Conservation (phyloP, 2,888 invertebrate genomes). For the Cephalotes varians region DNA sequence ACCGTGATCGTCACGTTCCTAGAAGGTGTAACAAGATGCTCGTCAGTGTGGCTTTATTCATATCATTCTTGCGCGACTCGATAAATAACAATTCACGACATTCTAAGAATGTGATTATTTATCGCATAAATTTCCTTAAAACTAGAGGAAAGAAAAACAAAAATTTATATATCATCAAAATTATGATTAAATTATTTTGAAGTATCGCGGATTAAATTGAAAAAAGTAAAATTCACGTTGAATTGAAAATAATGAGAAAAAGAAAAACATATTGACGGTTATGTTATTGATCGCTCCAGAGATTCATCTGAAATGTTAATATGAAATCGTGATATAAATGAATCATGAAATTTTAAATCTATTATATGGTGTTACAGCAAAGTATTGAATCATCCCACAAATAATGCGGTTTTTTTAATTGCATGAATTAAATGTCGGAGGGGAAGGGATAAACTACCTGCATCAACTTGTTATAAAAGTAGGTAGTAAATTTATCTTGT, state of each 20-base stretch:
- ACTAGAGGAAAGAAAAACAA: not conserved
- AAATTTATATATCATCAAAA: not conserved
- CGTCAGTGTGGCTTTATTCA: constrained; percentile 31
- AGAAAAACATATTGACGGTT: not conserved
- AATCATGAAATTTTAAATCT: not conserved
- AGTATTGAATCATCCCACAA: too few relatives aligned
- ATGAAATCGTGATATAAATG: not conserved
- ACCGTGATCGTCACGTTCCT: constrained; percentile 71
- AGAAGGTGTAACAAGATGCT: constrained; percentile 63
- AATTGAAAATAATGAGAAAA: not conserved
- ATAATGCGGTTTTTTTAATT: too few relatives aligned
- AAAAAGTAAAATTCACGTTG: not conserved
- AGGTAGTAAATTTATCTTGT: too few relatives aligned
- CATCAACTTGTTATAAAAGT: too few relatives aligned
- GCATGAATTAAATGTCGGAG: too few relatives aligned
- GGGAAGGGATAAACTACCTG: too few relatives aligned
- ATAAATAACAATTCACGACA: constrained; percentile 13
- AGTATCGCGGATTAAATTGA: not conserved
- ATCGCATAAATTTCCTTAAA: not conserved
- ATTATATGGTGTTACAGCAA: not conserved
- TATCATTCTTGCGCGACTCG: constrained; percentile 22
- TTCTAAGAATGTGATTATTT: not conserved
- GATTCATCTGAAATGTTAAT: not conserved
- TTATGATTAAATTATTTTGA: constrained; percentile 1
- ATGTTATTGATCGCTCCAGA: not conserved